Base-by-base conservation (phyloP, 2,888 invertebrate genomes). In the Apotomis capreana region DNA sequence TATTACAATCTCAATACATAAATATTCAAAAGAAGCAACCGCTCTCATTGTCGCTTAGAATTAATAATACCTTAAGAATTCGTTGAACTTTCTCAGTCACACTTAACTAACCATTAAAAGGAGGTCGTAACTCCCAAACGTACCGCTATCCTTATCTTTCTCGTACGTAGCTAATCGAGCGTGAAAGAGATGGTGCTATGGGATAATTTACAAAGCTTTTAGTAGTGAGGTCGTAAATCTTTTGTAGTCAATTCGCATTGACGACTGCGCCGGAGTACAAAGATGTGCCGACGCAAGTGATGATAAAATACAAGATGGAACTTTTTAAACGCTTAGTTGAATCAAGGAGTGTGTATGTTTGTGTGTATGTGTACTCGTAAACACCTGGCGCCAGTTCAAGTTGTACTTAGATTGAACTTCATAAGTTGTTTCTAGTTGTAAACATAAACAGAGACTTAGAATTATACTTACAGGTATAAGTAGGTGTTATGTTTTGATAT, bases 191-290 rank as follows among this genome's bases (percentile, higher is more conserved):
- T 74, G 76, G 79, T 70, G 76, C 76, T 74, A 74, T 59, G 75
- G 78, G 77, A 83, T 85, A 84, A 88, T 85, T 88, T 88, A 87
- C 87, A 78, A 83, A 82, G 84, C 86, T 86, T 86, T 89, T 87
- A 89, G 84, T 81, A 78, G 80, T 65, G 74, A 73, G 80, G 81
- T 81, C 84, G 83, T 90, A 88, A 89, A 90, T 89, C 89, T 88
- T 82, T 84, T 82, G 83, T 83, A 82, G 84, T 83, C 84, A 81
- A 83, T 86, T 83, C 83, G 86, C 82, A 83, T 83, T 81, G 84
- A 83, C 83, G 76, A 76, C 76, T 86, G 88, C 87, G 87, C 82
- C 73, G 68, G 83, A 84, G 86, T 86, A 83, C 81, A 85, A 83
- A 84, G 86, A 86, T 87, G 83, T 77, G 81, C 77, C 78, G 77